Evolutionary conservation across 1,140 invertebrate genomes (phyloP).

Genomic region (Augochlora pura): DNA sequence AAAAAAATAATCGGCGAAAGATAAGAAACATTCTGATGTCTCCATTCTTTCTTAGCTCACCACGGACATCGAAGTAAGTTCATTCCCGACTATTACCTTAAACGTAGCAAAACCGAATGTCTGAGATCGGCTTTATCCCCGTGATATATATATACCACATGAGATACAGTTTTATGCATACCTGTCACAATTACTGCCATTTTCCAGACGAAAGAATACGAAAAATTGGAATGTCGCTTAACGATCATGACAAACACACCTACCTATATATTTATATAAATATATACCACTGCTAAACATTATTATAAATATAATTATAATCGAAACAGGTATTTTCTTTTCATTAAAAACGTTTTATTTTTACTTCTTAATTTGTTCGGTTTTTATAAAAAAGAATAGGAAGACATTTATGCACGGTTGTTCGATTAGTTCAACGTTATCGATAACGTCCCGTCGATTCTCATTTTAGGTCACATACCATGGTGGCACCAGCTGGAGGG

Average conservation of each 20-base stretch:
- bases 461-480: conserved; percentile 76
- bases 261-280: background rate
- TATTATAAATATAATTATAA: too few relatives aligned
- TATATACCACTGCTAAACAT: too few relatives aligned
- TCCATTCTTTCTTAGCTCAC: conserved; percentile 63
- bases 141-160: too few relatives aligned
- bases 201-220: background rate
- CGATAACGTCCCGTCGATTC: background rate
- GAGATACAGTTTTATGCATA: background rate
- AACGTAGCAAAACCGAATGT: background rate
- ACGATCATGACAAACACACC: too few relatives aligned
- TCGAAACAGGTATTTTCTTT: too few relatives aligned
- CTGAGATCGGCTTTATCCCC: too few relatives aligned
- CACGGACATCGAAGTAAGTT: conserved; percentile 69
- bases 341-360: too few relatives aligned
- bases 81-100: background rate
- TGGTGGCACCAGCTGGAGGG: conserved; percentile 89
- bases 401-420: too few relatives aligned
- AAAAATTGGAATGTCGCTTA: conserved; percentile 1
- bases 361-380: too few relatives aligned
- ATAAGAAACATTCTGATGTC: background rate
- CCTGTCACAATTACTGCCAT: background rate
- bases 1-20: background rate
- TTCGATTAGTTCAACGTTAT: background rate
- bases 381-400: too few relatives aligned